These are phyloP conservation scores for Phenganax stokvisi DNA, from an alignment of 92 coral and sea anemone species.

Conservation along the genomic window DNA sequence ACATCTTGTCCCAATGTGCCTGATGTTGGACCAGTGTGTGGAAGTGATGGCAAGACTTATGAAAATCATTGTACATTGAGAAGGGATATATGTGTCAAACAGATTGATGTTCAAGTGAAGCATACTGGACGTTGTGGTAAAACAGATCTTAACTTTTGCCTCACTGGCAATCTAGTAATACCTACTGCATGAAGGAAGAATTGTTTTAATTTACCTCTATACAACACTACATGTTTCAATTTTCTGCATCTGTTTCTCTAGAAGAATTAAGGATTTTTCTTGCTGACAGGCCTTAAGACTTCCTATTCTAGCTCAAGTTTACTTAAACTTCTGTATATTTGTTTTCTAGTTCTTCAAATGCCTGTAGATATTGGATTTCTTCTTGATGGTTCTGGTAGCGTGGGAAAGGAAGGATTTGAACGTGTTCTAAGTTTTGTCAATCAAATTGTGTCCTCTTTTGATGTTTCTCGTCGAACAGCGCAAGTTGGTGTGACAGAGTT, in stretches of 20 bases:
- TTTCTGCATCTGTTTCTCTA: too few species aligned
- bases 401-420: slow-evolving; percentile 50
- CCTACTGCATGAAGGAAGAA: too few species aligned
- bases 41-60: slow-evolving; percentile 19
- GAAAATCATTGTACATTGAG: slow-evolving; percentile 20
- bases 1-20: slow-evolving; percentile 32
- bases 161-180: neutral
- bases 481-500: slow-evolving; percentile 61
- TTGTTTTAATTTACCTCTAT: too few species aligned
- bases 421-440: slow-evolving; percentile 60
- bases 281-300: too few species aligned
- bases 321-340: neutral
- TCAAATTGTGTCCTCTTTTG: slow-evolving; percentile 55
- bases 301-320: too few species aligned
- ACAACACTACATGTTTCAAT: too few species aligned
- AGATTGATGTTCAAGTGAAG: slow-evolving; percentile 9
- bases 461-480: slow-evolving; percentile 47
- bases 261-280: too few species aligned
- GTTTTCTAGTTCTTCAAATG: slow-evolving; percentile 16
- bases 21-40: slow-evolving; percentile 36
- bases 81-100: slow-evolving; percentile 16
- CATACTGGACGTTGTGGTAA: slow-evolving; percentile 36
- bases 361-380: slow-evolving; percentile 64
- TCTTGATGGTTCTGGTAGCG: slow-evolving; percentile 59
- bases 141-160: neutral